Evolutionary conservation across 2,888 invertebrate genomes (phyloP), one percentile per base, ranked within the genome.

Genomic region (Tanytarsus gracilentus): DNA sequence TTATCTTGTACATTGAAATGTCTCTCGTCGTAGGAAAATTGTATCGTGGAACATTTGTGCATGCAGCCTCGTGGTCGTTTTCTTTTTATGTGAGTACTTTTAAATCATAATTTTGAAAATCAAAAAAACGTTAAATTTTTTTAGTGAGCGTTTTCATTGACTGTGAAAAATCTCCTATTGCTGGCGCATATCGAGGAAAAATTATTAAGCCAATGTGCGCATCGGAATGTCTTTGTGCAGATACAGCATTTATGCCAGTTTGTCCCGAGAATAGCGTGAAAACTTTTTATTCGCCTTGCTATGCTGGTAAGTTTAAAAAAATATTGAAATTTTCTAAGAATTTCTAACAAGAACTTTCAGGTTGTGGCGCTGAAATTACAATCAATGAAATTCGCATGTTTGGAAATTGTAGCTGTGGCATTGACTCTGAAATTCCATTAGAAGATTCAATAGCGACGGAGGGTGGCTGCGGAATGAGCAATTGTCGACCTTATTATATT

Each of bases 201-300:
- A 65, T 76, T 7, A 67, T 74, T 0, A 72, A 74, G 27, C 76
- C 76, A 16, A 77, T 71, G 60, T 83, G 83, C 65, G 80, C 81
- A 63, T 70, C 69, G 27, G 67, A 77, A 39, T 83, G 83, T 64
- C 71, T 74, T 18, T 83, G 83, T 14, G 64, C 66, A 1, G 68
- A 71, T 2, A 67, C 68, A 0, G 69, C 71, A 18, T 86, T 84
- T 66, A 76, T 78, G 61, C 86, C 86, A 0, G 77, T 86, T 26
- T 86, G 85, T 66, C 77, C 80, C 2, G 74, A 73, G 62, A 77
- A 77, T 62, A 73, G 76, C 8, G 70, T 66, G 0, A 70, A 75
- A 5, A 83, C 82, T 0, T 86, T 79, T 68, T 87, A 82, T 68
- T 84, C 83, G 1, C 84, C 87, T 0, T 88, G 88, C 69, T 80